Conservation (phyloP, 1,140 invertebrate genomes). For the Drosophila hydei region DNA sequence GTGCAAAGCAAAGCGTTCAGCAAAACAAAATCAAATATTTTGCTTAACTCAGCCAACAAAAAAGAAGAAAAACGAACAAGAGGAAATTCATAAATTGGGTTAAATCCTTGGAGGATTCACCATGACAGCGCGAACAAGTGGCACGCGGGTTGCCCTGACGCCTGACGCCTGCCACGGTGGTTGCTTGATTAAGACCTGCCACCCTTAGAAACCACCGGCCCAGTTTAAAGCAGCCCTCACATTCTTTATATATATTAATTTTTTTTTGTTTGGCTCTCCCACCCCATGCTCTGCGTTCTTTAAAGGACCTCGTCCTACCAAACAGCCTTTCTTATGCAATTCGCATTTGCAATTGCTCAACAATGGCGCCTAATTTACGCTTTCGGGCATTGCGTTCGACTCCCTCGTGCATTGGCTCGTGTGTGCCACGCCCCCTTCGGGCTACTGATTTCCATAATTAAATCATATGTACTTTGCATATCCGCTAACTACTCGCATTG, state of each 20-base stretch:
- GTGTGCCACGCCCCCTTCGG: slow-evolving; percentile 8
- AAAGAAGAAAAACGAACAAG: slow-evolving; percentile 14
- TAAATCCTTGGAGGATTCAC: slow-evolving; percentile 80
- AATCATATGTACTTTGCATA: slow-evolving; percentile 79
- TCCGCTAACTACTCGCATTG: slow-evolving; percentile 62
- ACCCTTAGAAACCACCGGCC: slow-evolving; percentile 51
- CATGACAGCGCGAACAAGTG: slow-evolving; percentile 81
- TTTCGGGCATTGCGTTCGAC: slow-evolving; percentile 45
- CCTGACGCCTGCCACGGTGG: slow-evolving; percentile 50
- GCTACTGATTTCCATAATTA: slow-evolving; percentile 62
- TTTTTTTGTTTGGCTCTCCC: slow-evolving; percentile 9
- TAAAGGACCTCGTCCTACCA: slow-evolving; percentile 6
- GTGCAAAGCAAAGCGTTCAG: slow-evolving; percentile 60
- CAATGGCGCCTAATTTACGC: slow-evolving; percentile 74
- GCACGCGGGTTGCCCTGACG: slow-evolving; percentile 58
- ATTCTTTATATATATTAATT: slow-evolving; percentile 4
- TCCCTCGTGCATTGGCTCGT: slow-evolving; percentile 69
- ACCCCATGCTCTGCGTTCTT: background rate
- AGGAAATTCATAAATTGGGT: slow-evolving; percentile 80
- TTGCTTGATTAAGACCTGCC: slow-evolving; percentile 43
- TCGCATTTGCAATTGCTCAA: slow-evolving; percentile 61
- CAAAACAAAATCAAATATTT: slow-evolving; percentile 78
- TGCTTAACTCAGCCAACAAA: slow-evolving; percentile 45
- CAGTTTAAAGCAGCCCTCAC: slow-evolving; percentile 49
- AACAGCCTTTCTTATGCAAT: slow-evolving; percentile 26